phyloP scores from a whole-genome alignment of 2,797 vertebrate genomes.

The Bucorvus abyssinicus region DNA sequence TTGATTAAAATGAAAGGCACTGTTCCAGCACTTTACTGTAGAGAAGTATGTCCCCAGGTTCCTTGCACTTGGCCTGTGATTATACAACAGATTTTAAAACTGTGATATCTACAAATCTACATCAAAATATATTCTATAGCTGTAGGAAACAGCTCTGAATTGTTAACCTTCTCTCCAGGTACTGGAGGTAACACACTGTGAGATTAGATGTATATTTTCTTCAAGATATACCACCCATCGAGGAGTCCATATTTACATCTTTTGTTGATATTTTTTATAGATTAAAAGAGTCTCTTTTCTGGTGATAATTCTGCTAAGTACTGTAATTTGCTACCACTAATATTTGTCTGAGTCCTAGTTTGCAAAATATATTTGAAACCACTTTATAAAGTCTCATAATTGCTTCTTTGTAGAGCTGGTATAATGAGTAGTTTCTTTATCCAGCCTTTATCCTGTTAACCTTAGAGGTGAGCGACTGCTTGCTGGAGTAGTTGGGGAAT shows the following conservation, averaged over 20 bases:
- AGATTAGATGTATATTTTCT: slow-evolving; percentile 86
- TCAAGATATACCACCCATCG: slow-evolving; percentile 81
- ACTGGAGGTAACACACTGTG: slow-evolving; percentile 79
- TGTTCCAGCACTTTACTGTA: slow-evolving; percentile 44
- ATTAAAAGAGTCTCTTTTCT: slow-evolving; percentile 85
- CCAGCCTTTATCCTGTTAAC: slow-evolving; percentile 84
- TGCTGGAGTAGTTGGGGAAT: slow-evolving; percentile 68
- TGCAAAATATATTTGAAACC: slow-evolving; percentile 85
- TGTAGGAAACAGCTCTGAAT: slow-evolving; percentile 79
- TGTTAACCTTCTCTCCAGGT: slow-evolving; percentile 85
- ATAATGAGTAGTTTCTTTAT: slow-evolving; percentile 82
- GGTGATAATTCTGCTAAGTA: slow-evolving; percentile 87
- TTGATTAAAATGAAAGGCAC: slow-evolving; percentile 64
- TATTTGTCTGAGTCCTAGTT: slow-evolving; percentile 85
- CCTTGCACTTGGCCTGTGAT: slow-evolving; percentile 72
- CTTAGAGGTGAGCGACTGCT: slow-evolving; percentile 75
- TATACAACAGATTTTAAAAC: slow-evolving; percentile 80
- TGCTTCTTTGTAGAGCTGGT: slow-evolving; percentile 80
- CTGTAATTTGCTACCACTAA: slow-evolving; percentile 86
- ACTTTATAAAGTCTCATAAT: slow-evolving; percentile 83
- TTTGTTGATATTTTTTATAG: slow-evolving; percentile 86
- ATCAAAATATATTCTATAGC: slow-evolving; percentile 81
- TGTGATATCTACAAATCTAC: slow-evolving; percentile 81
- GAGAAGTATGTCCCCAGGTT: slow-evolving; percentile 69
- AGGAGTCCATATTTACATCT: slow-evolving; percentile 85